Evolutionary conservation across 2,113 vertebrate species (phyloP), one percentile per base, ranked within the genome.

Genomic region (Microtus oregoni): DNA sequence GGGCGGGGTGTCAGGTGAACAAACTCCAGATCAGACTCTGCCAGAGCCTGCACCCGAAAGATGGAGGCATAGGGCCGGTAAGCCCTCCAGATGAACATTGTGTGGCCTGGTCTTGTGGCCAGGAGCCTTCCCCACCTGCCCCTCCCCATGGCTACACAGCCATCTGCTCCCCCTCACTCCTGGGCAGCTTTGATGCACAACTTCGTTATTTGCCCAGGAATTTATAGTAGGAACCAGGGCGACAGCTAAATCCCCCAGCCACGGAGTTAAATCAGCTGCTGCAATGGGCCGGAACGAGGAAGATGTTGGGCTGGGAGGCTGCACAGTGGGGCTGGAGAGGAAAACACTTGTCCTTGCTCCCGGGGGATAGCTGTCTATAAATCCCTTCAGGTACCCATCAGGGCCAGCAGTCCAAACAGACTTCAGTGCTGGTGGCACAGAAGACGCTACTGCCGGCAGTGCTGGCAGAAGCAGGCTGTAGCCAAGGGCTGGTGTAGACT

Each of bases 241-340:
- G 95, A 96, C 96, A 97, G 94, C 96, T 98, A 98, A 98, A 98
- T 98, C 98, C 97, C 97, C 89, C 26, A 91, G 89, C 94, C 94
- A 94, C 89, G 1, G 88, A 96, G 96, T 97, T 98, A 98, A 98
- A 98, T 98, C 98, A 98, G 96, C 95, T 50, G 92, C 94, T 3
- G 90, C 13, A 92, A 97, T 97, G 97, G 97, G 95, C 97, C 22
- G 90, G 97, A 97, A 97, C 81, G n/a, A 95, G 90, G 94, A 79
- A 94, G 89, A 92, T 96, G 91, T 95, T 19, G 38, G 92, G 58
- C 94, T 61, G 26, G 65, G 68, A 93, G 85, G 93, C 87, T 17
- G 94, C 93, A 85, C 93, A 90, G 95, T 86, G 61, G 85, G 95
- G 77, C 97, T 96, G 47, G 67, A 97, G 96, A 96, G 88, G 96